Percentiles rank a stretch among this genome's conserved stretches.
Conservation (phyloP, 2,113 vertebrate genomes). For the Azemiops feae region DNA sequence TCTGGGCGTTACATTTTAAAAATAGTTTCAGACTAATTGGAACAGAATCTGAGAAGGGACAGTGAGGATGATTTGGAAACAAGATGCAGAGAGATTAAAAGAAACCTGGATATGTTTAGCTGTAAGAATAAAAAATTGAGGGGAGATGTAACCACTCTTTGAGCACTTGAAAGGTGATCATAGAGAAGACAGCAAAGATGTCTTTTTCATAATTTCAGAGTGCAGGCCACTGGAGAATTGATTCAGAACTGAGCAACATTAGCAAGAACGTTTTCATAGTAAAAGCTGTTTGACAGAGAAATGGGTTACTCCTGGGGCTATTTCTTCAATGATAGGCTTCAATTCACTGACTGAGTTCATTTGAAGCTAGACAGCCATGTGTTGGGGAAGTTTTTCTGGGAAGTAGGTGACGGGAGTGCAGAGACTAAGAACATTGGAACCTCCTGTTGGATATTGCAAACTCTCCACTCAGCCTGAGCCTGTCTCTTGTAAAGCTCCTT, state of each 20-base stretch:
- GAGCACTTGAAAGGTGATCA: not conserved
- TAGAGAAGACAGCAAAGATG: not conserved
- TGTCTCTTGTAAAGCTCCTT: not conserved
- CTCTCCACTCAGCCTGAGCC: not conserved
- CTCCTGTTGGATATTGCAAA: not conserved
- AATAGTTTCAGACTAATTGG: not conserved
- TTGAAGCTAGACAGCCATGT: too few species aligned
- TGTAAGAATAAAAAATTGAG: not conserved
- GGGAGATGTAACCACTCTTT: not conserved
- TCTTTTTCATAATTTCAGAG: not conserved
- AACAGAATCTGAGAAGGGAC: not conserved
- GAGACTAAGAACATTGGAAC: not conserved
- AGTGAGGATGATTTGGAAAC: not conserved
- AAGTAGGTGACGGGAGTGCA: not conserved
- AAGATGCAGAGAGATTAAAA: not conserved
- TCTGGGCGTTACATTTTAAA: not conserved
- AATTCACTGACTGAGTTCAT: too few species aligned
- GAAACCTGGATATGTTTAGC: not conserved
- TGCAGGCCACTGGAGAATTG: not conserved
- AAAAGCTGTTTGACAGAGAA: too few species aligned
- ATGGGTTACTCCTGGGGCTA: too few species aligned
- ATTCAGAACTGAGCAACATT: too few species aligned
- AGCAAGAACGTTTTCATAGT: too few species aligned
- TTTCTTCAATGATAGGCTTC: too few species aligned
- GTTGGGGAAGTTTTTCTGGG: too few species aligned